Conservation (phyloP, 2,888 invertebrate genomes). For the Nemapogon koenigi region DNA sequence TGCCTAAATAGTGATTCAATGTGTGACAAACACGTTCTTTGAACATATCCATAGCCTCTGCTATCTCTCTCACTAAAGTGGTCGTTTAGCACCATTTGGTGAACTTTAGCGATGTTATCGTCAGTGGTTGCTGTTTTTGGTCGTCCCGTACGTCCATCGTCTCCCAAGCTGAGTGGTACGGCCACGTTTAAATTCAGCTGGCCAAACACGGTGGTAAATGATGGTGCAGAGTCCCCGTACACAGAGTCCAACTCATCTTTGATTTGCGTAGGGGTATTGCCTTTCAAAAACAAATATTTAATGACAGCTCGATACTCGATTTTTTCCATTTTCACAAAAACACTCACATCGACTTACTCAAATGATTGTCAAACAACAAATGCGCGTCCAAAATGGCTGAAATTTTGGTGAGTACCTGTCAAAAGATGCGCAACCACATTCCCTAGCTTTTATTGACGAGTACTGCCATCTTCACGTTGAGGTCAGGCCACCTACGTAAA, state of each 20-base stretch:
- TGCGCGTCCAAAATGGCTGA: no score
- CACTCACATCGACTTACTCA: neutral
- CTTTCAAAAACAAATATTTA: constrained; percentile 10
- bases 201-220: constrained; percentile 14
- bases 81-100: constrained; percentile 15
- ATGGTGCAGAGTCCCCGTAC: constrained; percentile 7
- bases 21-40: constrained; percentile 12
- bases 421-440: no score
- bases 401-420: no score
- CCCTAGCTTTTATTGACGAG: no score
- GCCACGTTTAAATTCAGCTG: constrained; percentile 19
- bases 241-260: constrained; percentile 8
- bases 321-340: no score
- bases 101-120: constrained; percentile 15
- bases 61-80: constrained; percentile 15
- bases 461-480: no score
- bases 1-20: constrained; percentile 6
- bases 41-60: constrained; percentile 11
- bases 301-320: no score
- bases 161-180: constrained; percentile 17
- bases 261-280: constrained; percentile 8
- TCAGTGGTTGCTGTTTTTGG: constrained; percentile 15
- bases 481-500: no score
- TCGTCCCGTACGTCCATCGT: constrained; percentile 17
- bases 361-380: no score